phyloP scores from a whole-genome alignment of 2,888 invertebrate species.

The Sceliomorpha sp. region DNA sequence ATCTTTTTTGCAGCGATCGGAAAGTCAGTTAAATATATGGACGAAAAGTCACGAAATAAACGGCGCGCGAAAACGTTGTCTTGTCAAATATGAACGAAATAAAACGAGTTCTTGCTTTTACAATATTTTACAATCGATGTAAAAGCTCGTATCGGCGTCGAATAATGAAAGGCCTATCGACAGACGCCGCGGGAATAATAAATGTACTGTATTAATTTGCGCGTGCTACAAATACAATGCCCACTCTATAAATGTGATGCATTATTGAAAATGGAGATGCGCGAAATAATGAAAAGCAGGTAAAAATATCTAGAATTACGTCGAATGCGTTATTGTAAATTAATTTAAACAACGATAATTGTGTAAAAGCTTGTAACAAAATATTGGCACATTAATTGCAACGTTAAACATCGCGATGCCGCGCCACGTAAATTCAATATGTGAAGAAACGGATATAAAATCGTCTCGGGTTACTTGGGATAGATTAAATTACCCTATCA shows the following conservation, averaged over 20 bases:
- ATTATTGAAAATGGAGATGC: constrained; percentile 20
- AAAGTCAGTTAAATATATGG: no score
- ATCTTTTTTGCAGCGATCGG: no score
- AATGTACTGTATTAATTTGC: constrained; percentile 26
- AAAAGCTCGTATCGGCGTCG: no score
- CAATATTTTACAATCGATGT: no score
- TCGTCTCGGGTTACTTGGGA: constrained; percentile 54
- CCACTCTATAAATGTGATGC: constrained; percentile 22
- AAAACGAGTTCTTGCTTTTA: no score
- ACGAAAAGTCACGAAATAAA: no score
- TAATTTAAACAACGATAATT: constrained; percentile 56
- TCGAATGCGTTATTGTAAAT: constrained; percentile 48
- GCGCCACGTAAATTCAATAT: constrained; percentile 50
- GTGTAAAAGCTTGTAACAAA: constrained; percentile 57
- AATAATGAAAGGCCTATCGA: no score
- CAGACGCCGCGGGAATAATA: no score
- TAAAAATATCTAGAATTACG: constrained; percentile 52
- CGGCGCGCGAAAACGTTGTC: no score
- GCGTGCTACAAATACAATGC: constrained; percentile 1
- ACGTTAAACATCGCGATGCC: constrained; percentile 51
- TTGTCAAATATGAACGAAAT: no score
- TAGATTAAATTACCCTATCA: constrained; percentile 57
- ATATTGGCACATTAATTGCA: constrained; percentile 57
- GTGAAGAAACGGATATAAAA: constrained; percentile 57
- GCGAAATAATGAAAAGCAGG: constrained; percentile 30